Base-by-base conservation (phyloP, 2,888 invertebrate species). In the Hedya salicella region DNA sequence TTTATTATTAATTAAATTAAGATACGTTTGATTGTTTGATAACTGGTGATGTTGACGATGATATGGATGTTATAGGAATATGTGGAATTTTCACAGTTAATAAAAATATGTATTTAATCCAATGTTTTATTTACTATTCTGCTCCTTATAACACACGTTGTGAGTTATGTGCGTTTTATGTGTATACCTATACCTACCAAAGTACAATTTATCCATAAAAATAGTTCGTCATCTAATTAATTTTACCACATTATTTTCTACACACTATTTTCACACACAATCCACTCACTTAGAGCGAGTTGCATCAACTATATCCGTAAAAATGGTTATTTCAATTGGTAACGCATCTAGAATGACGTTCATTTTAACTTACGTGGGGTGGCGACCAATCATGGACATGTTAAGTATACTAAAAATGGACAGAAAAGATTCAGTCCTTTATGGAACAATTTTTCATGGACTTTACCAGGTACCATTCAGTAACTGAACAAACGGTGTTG, bases 51-150 rank as follows among this genome's bases (percentile, higher is more conserved):
- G 78, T 78, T 70, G 69, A 74, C 73, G 67, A 74, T 78, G 78
- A 77, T 79, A 78, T 78, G 78, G 77, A 81, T 83, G 80, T 82
- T 83, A 79, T 79, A 78, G 75, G 72, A 77, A 79, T 82, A 83
- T 84, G 87, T 86, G 70, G 82, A 81, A 76, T 81, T 84, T 88
- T 85, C 86, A 86, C 87, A 80, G 82, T 86, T 79, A 88, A 85
- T 87, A 89, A 89, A 88, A 85, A 84, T 84, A 83, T 83, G 78
- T 81, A 84, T 83, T 82, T 68, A 78, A 75, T 71, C 25, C 21
- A 48, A 54, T 70, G 70, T 82, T 83, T 85, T 75, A 79, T 82
- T 81, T 72, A 70, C 73, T 70, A 68, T 78, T 78, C 79, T 80
- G 76, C 78, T 79, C 78, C 76, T 66, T 66, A 39, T 65, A 54